These are phyloP conservation scores for Osmoderma eremita DNA, from an alignment of 2,888 invertebrate genomes.

Conservation along the genomic window DNA sequence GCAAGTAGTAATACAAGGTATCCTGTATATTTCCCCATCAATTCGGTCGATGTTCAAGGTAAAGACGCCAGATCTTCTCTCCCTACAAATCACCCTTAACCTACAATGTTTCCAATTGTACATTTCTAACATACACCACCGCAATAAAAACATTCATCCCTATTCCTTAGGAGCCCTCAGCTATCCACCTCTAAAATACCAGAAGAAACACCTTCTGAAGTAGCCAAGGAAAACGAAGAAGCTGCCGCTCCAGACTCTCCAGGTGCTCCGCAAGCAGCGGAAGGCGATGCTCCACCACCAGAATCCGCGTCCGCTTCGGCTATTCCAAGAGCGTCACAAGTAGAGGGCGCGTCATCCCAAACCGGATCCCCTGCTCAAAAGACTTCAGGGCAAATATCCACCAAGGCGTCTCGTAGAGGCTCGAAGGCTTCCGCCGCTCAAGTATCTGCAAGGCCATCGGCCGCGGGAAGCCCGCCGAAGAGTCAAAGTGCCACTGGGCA, in stretches of 20 bases:
- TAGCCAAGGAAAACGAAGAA: constrained; percentile 17
- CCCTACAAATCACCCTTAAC: too few species aligned
- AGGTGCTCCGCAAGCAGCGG: background rate
- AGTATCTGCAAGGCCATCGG: background rate
- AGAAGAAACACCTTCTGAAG: constrained; percentile 39
- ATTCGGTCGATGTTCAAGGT: too few species aligned
- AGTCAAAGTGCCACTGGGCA: background rate
- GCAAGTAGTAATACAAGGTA: too few species aligned
- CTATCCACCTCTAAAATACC: constrained; percentile 25
- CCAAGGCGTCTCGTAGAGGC: background rate
- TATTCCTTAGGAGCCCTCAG: background rate
- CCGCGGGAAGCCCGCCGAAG: background rate
- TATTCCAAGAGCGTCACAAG: background rate
- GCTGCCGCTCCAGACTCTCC: background rate
- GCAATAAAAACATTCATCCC: background rate
- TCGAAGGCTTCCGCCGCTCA: background rate
- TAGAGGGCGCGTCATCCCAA: background rate
- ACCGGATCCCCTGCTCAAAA: background rate
- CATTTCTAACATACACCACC: background rate
- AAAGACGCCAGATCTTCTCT: too few species aligned
- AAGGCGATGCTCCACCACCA: background rate
- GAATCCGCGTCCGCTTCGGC: background rate
- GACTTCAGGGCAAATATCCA: background rate
- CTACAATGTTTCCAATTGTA: too few species aligned
- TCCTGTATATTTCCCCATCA: too few species aligned